Evolutionary conservation across 2,888 invertebrate genomes (phyloP).

Genomic region (Parnassius orleans): DNA sequence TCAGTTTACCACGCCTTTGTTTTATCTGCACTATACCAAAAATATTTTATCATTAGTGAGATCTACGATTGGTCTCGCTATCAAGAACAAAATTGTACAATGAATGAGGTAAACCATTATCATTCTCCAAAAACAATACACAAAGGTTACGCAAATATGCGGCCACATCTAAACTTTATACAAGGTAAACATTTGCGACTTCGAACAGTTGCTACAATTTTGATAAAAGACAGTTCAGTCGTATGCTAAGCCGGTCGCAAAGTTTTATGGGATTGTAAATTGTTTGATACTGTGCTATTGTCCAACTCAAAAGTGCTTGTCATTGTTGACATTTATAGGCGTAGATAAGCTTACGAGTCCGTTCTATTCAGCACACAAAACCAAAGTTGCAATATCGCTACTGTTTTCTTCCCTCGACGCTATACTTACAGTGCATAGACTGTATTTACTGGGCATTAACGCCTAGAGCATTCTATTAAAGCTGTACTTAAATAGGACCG

Average conservation of each 20-base stretch:
- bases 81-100: no score
- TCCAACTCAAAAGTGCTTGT: slow-evolving; percentile 22
- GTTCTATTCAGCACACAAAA: slow-evolving; percentile 6
- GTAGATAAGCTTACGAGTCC: slow-evolving; percentile 20
- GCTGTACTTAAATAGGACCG: slow-evolving; percentile 7
- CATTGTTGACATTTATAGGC: slow-evolving; percentile 25
- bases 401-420: not conserved
- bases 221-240: slow-evolving; percentile 19
- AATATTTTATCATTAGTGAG: no score
- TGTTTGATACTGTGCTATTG: slow-evolving; percentile 19
- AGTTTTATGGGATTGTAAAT: slow-evolving; percentile 24
- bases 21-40: no score
- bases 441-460: not conserved
- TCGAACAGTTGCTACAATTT: slow-evolving; percentile 2
- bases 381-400: slow-evolving; percentile 9
- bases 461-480: slow-evolving; percentile 10
- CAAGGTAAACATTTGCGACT: not conserved
- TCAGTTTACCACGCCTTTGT: no score
- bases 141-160: no score
- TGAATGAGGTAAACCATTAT: no score
- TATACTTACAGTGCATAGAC: not conserved
- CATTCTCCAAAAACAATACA: no score
- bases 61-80: no score
- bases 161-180: not conserved
- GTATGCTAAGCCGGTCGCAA: slow-evolving; percentile 6